Percentiles rank a stretch among this genome's conserved stretches.
phyloP scores from a whole-genome alignment of 2,888 invertebrate genomes.

The Ennomos quercinarius region DNA sequence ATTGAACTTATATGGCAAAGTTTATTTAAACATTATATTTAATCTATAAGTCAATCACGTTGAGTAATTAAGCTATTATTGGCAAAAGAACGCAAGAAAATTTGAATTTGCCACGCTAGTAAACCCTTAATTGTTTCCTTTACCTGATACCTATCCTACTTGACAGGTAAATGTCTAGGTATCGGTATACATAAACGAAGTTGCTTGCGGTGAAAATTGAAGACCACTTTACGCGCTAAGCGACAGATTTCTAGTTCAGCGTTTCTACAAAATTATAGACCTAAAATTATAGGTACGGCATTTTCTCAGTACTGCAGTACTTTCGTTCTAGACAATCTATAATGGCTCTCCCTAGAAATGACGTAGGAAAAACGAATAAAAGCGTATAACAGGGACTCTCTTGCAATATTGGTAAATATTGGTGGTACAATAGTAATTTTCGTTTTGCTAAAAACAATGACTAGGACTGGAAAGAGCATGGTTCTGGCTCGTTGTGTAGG shows the following conservation, averaged over 20 bases:
- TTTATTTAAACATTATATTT: too few species aligned
- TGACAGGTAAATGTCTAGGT: constrained; percentile 10
- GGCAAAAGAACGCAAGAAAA: too few species aligned
- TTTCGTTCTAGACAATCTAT: constrained; percentile 28
- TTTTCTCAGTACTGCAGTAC: constrained; percentile 22
- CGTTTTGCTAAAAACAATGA: too few species aligned
- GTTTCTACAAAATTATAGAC: constrained; percentile 68
- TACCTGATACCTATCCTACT: too few species aligned
- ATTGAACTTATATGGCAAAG: too few species aligned
- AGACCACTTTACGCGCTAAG: constrained; percentile 52
- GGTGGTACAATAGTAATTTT: neutral
- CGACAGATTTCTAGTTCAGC: constrained; percentile 47
- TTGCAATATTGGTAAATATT: constrained; percentile 9
- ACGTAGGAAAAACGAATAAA: constrained; percentile 18
- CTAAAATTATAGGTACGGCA: constrained; percentile 6
- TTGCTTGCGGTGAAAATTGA: constrained; percentile 57
- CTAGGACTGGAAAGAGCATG: too few species aligned
- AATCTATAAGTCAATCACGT: too few species aligned
- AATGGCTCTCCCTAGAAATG: constrained; percentile 23
- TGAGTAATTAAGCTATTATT: too few species aligned
- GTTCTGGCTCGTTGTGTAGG: too few species aligned
- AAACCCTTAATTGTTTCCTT: too few species aligned
- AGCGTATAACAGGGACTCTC: constrained; percentile 8
- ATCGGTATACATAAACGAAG: constrained; percentile 49
- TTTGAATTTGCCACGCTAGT: too few species aligned